A percentile compares a stretch with the other conserved stretches of the same genome.
These are phyloP conservation scores for Colostygia pectinataria DNA, from an alignment of 2,888 invertebrate species.

Conservation along the genomic window DNA sequence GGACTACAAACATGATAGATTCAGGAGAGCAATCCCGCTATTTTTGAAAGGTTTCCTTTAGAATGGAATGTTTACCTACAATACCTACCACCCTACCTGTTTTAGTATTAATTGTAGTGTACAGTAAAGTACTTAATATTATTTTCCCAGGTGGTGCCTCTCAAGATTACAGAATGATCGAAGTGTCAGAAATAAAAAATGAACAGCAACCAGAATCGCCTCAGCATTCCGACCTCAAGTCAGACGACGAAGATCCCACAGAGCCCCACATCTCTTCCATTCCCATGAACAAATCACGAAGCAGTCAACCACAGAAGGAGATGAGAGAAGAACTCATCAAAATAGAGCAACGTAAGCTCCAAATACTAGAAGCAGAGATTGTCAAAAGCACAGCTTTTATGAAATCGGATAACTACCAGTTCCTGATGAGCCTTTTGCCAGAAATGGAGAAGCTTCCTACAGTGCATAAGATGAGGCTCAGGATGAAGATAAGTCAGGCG, in stretches of 20 bases:
- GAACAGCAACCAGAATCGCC: slow-evolving; percentile 12
- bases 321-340: slow-evolving; percentile 31
- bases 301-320: slow-evolving; percentile 15
- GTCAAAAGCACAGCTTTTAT: slow-evolving; percentile 18
- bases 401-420: slow-evolving; percentile 35
- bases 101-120: too few relatives aligned
- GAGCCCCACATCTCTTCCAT: not conserved
- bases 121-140: too few relatives aligned
- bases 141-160: slow-evolving; percentile 7
- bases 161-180: slow-evolving; percentile 17
- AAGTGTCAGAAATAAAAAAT: slow-evolving; percentile 1
- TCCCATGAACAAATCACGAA: not conserved
- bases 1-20: too few relatives aligned
- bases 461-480: slow-evolving; percentile 31
- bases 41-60: too few relatives aligned
- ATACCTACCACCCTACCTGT: too few relatives aligned
- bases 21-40: too few relatives aligned
- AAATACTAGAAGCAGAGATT: slow-evolving; percentile 32
- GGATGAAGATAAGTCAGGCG: slow-evolving; percentile 32
- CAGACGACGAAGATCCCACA: slow-evolving; percentile 14
- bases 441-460: slow-evolving; percentile 34
- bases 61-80: too few relatives aligned
- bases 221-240: slow-evolving; percentile 4
- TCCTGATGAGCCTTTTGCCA: slow-evolving; percentile 34
- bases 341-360: slow-evolving; percentile 34